Evolutionary conservation across 2,888 invertebrate genomes (phyloP), one percentile per base, ranked within the genome.

Genomic region (Stomorhina lunata): DNA sequence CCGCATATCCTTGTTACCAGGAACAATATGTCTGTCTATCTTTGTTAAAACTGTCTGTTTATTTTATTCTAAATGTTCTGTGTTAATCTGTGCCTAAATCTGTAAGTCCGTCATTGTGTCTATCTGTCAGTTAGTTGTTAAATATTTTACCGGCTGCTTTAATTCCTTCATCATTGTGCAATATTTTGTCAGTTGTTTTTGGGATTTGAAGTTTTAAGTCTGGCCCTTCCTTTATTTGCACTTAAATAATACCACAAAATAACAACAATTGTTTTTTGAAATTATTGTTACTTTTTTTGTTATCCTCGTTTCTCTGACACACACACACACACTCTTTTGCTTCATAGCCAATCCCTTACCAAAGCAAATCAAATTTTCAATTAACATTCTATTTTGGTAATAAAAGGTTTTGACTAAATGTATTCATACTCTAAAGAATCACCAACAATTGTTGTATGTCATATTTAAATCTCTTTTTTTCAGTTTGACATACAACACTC

Each of bases 121-220:
- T 34, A 43, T 10, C 27, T 65, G 45, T 29, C 27, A 20, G 29
- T 20, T 10, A 5, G 43, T 25, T 29, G 17, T 20, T 37, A n/a
- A 10, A 43, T 37, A 20, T 10, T 43, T 3, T 43, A 63, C 59
- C 50, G 59, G 15, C 43, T 37, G 59, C n/a, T 34, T 63, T 53
- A 43, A 1, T 69, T 59, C n/a, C n/a, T n/a, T n/a, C n/a, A n/a
- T n/a, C 15, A 25, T 71, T 75, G 75, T 73, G 78, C 71, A 79
- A 73, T 73, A 72, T 75, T 81, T 79, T 84, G 71, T 75, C 55
- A 71, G 78, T 81, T 78, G 71, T 48, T 71, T 66, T 34, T 57
- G 75, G 55, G 37, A 45, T 71, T 48, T 7, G 5, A 15, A 34
- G 32, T 59, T 34, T 65, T 69, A 15, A 34, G 32, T 59, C 27